These are phyloP conservation scores for Galbula dea DNA, from an alignment of 2,113 vertebrate genomes.

Conservation along the genomic window DNA sequence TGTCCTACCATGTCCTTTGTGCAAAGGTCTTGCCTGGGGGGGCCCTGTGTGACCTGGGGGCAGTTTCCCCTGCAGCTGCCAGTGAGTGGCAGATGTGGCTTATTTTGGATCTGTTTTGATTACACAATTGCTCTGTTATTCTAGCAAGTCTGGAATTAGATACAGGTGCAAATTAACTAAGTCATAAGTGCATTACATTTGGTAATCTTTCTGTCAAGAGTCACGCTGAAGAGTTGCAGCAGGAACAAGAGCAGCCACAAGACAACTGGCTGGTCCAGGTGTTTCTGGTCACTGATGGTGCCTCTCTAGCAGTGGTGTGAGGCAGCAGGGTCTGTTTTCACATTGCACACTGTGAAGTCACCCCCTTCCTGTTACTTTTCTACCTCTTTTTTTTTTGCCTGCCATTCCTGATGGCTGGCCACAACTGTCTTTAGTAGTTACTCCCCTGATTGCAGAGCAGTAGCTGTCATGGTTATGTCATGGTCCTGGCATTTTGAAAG, in stretches of 20 bases:
- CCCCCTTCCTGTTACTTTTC: neutral
- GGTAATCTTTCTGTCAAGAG: slow-evolving; percentile 71
- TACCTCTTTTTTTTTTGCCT: neutral
- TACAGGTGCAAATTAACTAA: slow-evolving; percentile 71
- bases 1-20: neutral
- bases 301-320: neutral
- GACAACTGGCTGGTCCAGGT: neutral
- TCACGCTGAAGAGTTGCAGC: slow-evolving; percentile 35
- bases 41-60: neutral
- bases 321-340: neutral
- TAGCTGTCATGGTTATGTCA: slow-evolving; percentile 2
- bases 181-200: slow-evolving; percentile 62
- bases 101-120: slow-evolving; percentile 70
- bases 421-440: neutral
- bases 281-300: neutral
- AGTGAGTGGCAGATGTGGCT: slow-evolving; percentile 12
- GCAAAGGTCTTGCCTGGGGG: neutral
- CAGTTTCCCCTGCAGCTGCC: neutral
- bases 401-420: neutral
- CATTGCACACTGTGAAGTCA: neutral
- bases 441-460: neutral
- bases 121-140: slow-evolving; percentile 65
- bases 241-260: slow-evolving; percentile 1
- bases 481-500: neutral
- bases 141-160: slow-evolving; percentile 68